Conservation (phyloP, 1,140 invertebrate genomes). For the Caenorhabditis remanei region DNA sequence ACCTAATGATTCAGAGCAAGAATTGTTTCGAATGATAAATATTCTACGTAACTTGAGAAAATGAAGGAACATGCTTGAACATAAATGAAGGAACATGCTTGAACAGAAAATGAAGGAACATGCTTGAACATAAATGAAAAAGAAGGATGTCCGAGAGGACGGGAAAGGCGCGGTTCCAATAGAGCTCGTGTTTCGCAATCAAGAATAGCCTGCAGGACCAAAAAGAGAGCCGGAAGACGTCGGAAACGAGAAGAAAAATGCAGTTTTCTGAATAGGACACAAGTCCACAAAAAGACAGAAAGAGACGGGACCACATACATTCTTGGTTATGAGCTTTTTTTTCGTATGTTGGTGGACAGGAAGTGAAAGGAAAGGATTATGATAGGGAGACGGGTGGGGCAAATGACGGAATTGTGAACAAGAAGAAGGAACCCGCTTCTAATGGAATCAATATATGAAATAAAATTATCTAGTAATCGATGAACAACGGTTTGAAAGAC, state of each 20-base stretch:
- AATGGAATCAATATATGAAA: neutral
- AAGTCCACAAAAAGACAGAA: conserved; percentile 13
- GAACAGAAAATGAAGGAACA: neutral
- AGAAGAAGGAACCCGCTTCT: too few relatives aligned
- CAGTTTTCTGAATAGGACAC: conserved; percentile 16
- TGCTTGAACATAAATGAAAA: neutral
- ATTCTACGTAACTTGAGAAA: too few relatives aligned
- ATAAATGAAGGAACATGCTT: neutral
- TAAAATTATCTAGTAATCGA: neutral
- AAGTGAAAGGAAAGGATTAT: conserved; percentile 9
- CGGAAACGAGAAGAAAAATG: conserved; percentile 23
- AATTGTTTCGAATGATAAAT: too few relatives aligned
- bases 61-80: neutral
- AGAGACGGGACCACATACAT: neutral
- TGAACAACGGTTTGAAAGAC: neutral
- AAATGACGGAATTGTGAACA: neutral
- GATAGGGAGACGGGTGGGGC: neutral
- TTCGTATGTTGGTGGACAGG: neutral
- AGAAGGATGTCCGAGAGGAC: neutral
- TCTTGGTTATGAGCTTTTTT: conserved; percentile 40
- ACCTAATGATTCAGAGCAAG: too few relatives aligned
- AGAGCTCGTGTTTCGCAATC: conserved; percentile 49
- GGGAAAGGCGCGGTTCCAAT: neutral
- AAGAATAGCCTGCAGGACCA: conserved; percentile 2
- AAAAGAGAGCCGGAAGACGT: conserved; percentile 36